Evolutionary conservation across 1,140 invertebrate genomes (phyloP).

Genomic region (Lepidurus arcticus): DNA sequence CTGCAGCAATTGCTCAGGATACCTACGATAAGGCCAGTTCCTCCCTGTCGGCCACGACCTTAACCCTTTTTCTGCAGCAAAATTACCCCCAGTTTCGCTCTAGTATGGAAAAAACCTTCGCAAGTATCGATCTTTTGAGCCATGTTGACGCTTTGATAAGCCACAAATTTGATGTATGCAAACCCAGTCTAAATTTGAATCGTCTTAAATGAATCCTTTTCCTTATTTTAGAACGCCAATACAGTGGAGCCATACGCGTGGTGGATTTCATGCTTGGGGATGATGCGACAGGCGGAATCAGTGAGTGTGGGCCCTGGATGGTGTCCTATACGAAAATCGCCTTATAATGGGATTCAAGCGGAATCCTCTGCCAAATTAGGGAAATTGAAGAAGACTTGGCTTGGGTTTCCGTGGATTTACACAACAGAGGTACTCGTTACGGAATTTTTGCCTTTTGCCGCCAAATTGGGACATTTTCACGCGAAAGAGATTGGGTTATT

Average conservation of each 20-base stretch:
- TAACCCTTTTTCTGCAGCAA: slow-evolving; percentile 16
- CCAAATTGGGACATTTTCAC: not conserved
- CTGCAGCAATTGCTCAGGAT: not conserved
- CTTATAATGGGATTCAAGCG: not conserved
- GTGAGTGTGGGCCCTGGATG: not conserved
- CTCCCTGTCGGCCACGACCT: not conserved
- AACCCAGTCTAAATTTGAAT: not conserved
- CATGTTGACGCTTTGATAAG: not conserved
- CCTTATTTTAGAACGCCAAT: not conserved
- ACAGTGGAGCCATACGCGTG: not conserved
- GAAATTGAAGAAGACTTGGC: not conserved
- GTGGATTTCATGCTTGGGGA: not conserved
- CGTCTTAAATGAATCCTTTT: not conserved
- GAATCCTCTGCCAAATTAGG: not conserved
- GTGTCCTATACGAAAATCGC: not conserved
- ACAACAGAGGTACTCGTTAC: not conserved
- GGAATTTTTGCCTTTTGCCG: not conserved
- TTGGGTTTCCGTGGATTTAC: not conserved
- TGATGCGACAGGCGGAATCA: not conserved
- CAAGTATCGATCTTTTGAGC: not conserved
- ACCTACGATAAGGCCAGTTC: slow-evolving; percentile 11
- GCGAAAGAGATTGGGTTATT: not conserved
- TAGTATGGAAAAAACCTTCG: not conserved
- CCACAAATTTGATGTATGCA: slow-evolving; percentile 14
- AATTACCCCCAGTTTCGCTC: slow-evolving; percentile 7